Evolutionary conservation across 2,113 vertebrate genomes (phyloP), one percentile per base, ranked within the genome.

Genomic region (Syrrhaptes paradoxus): DNA sequence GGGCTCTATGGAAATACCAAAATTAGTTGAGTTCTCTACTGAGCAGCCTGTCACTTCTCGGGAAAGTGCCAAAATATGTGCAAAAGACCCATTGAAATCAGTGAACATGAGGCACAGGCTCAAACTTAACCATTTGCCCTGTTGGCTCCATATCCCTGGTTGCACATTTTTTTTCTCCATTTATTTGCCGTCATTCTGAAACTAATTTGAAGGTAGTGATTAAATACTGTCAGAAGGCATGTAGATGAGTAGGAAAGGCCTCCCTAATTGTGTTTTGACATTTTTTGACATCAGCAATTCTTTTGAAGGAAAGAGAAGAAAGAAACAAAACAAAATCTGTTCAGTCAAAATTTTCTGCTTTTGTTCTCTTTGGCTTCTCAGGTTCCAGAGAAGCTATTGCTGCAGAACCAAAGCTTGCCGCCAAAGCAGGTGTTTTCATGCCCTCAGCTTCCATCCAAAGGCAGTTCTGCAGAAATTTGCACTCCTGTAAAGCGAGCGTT

Each of bases 191-290:
- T 80, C 80, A 51, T 81, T 93, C 61, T 87, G 68, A 90, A 92
- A 38, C 59, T 89, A 38, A 80, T 84, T 92, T 84, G 73, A 84
- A 95, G 72, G 29, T 75, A 95, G 67, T 78, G 57, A 93, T 90
- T 97, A 71, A 84, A 84, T 90, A 45, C 80, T 81, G 83, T 92
- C 93, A 90, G 79, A 80, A 92, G 63, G 83, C 59, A n/a, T 32
- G 70, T 48, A 74, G 80, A 74, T 67, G 32, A 81, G 38, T 48
- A 70, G 68, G 76, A 90, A 67, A 96, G 72, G 66, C 72, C 89
- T 86, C 72, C 22, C 45, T 93, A 72, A 84, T 92, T 91, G 57
- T 96, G 93, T 95, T 97, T 93, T 96, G 96, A 93, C 84, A 29
- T 84, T 77, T 87, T 84, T 71, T 96, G 68, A 92, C 93, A 94